phyloP scores from a whole-genome alignment of 2,888 invertebrate species.

The Meiosimyza platycephala region DNA sequence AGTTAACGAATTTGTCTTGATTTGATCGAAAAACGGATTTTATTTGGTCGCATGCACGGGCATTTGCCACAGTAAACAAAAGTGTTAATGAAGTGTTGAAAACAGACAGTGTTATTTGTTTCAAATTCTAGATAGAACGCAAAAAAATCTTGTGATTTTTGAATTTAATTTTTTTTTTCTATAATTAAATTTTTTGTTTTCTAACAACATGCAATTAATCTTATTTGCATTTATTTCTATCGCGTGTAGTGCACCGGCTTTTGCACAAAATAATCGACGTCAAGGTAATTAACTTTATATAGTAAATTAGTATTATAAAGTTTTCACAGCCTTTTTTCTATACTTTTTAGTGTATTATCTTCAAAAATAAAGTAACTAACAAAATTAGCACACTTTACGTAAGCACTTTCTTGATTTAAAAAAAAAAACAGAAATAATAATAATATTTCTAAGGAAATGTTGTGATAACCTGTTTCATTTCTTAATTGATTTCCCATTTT shows the following conservation, averaged over 20 bases:
- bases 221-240: neutral
- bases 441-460: too few relatives aligned
- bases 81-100: conserved; percentile 9
- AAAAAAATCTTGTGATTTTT: neutral
- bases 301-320: too few relatives aligned
- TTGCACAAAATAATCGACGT: conserved; percentile 31
- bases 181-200: too few relatives aligned
- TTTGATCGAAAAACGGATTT: neutral
- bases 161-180: neutral
- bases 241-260: conserved; percentile 13
- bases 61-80: neutral
- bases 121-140: neutral
- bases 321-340: too few relatives aligned
- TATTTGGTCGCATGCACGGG: neutral
- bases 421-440: too few relatives aligned
- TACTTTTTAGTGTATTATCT: too few relatives aligned
- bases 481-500: too few relatives aligned
- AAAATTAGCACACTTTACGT: too few relatives aligned
- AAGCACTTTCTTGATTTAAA: too few relatives aligned
- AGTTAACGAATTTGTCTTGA: conserved; percentile 17
- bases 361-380: too few relatives aligned
- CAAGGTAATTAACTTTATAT: conserved; percentile 30
- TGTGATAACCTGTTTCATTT: too few relatives aligned
- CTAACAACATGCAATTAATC: conserved; percentile 7
- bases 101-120: neutral